Evolutionary conservation across 1,140 invertebrate species (phyloP).

Genomic region (Delia radicum): DNA sequence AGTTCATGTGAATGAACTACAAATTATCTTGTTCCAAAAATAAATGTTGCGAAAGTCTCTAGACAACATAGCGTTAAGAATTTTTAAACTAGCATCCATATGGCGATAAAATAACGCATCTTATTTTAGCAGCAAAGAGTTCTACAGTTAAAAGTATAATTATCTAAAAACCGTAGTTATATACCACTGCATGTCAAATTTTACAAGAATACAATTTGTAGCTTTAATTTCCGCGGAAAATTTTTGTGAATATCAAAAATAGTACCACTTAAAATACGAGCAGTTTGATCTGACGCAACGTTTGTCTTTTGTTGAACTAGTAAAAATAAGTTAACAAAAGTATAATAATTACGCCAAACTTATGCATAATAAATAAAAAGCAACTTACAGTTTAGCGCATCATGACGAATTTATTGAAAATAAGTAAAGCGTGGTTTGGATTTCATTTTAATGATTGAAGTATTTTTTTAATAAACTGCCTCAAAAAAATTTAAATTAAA

Average conservation of each 20-base stretch:
- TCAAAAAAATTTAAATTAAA: no score
- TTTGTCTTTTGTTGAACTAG: conserved; percentile 23
- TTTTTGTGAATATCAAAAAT: conserved; percentile 12
- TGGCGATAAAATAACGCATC: conserved; percentile 24
- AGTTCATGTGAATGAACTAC: neutral
- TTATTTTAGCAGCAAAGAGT: conserved; percentile 25
- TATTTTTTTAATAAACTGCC: no score
- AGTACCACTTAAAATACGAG: conserved; percentile 15
- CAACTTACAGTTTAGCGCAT: neutral
- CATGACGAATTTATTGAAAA: neutral
- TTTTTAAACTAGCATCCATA: neutral
- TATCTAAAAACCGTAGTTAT: conserved; percentile 45
- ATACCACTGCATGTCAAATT: conserved; percentile 36
- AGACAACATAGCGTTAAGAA: conserved; percentile 17
- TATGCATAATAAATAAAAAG: neutral
- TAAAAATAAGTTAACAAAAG: conserved; percentile 3
- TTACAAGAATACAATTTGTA: conserved; percentile 3
- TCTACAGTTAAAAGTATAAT: conserved; percentile 8
- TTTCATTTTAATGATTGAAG: no score
- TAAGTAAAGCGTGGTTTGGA: neutral
- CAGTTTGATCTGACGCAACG: conserved; percentile 25
- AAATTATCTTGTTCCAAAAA: neutral
- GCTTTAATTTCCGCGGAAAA: neutral
- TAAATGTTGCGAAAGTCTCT: conserved; percentile 12
- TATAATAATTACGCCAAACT: conserved; percentile 6